Conservation (phyloP, 2,113 vertebrate species). For the Calyptomena viridis region DNA sequence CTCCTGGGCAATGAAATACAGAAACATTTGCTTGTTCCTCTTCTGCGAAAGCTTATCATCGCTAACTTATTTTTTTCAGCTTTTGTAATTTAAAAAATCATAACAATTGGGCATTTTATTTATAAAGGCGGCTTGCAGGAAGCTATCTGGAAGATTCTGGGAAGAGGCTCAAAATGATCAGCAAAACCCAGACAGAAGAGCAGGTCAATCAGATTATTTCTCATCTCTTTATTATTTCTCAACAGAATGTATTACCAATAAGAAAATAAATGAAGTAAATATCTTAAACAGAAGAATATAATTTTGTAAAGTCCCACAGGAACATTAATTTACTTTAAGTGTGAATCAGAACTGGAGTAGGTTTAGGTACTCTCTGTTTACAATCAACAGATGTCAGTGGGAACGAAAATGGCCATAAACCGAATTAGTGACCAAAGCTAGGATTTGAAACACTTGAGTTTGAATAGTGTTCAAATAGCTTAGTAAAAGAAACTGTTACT, state of each 20-base stretch:
- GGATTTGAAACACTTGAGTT: neutral
- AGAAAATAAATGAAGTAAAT: neutral
- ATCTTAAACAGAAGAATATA: neutral
- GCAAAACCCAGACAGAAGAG: neutral
- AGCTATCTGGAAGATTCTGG: neutral
- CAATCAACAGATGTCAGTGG: rapidly evolving
- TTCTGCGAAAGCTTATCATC: neutral
- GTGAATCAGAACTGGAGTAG: neutral
- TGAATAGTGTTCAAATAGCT: neutral
- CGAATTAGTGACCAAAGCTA: neutral
- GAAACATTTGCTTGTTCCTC: neutral
- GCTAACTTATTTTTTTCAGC: neutral
- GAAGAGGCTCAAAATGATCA: neutral
- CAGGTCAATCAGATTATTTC: neutral
- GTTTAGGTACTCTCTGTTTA: neutral
- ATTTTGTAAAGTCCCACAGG: neutral
- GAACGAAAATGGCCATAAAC: neutral
- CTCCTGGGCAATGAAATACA: neutral
- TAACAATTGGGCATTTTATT: neutral
- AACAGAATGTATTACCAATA: neutral
- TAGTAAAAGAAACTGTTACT: neutral
- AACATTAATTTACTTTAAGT: neutral
- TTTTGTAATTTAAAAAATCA: neutral
- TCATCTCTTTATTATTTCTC: neutral
- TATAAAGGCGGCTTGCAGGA: neutral